A percentile compares a stretch with the other conserved stretches of the same genome.
Evolutionary conservation across 2,797 vertebrate species (phyloP).

Genomic region (Sebastes cheni): DNA sequence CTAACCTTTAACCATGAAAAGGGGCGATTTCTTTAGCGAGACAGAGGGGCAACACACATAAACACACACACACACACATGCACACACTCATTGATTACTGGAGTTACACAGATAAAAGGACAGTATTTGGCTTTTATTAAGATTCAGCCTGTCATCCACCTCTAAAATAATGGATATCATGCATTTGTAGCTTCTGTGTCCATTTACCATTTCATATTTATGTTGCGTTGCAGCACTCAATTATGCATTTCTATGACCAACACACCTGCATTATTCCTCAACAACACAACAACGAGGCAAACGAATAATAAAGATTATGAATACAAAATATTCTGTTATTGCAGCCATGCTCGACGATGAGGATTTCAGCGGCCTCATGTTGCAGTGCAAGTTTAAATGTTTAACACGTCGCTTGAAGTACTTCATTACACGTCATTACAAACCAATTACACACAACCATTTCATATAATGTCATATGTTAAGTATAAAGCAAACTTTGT

Average conservation of each 20-base stretch:
- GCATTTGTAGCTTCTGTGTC: constrained; percentile 12
- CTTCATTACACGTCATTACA: not conserved
- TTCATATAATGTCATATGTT: too few species aligned
- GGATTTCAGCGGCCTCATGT: not conserved
- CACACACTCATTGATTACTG: constrained; percentile 26
- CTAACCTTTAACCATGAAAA: constrained; percentile 61
- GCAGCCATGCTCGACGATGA: not conserved
- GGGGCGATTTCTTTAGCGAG: constrained; percentile 26
- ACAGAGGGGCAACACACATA: constrained; percentile 1
- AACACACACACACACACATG: not conserved
- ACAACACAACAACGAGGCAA: not conserved
- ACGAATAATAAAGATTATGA: not conserved
- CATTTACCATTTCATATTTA: constrained; percentile 7
- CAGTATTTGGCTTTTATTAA: constrained; percentile 37
- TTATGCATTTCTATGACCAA: not conserved
- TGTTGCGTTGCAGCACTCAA: not conserved
- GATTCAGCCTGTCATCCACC: constrained; percentile 9
- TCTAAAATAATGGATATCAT: constrained; percentile 3
- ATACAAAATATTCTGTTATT: not conserved
- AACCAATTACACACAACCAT: too few species aligned
- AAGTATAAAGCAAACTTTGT: too few species aligned
- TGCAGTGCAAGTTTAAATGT: not conserved
- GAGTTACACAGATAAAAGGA: constrained; percentile 36
- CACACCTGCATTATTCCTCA: not conserved
- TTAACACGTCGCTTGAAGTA: not conserved